A percentile compares a stretch with the other conserved stretches of the same genome.
Evolutionary conservation across 1,140 invertebrate species (phyloP).

Genomic region (Polypedilum vanderplanki): DNA sequence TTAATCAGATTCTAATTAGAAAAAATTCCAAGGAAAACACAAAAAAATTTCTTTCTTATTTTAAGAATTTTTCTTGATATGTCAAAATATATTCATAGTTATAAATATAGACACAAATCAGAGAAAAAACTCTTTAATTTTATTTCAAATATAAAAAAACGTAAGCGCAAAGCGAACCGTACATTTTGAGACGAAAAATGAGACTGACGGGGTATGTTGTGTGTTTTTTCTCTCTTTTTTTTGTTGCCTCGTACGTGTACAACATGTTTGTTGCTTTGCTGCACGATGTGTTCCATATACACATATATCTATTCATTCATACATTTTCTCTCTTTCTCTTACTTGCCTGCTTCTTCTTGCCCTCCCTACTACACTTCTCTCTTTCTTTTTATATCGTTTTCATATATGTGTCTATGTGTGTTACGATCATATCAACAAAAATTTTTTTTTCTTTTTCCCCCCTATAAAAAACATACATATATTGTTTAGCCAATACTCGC

Average conservation of each 20-base stretch:
- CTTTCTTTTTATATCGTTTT: no score
- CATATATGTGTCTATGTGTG: no score
- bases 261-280: constrained; percentile 18
- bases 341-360: no score
- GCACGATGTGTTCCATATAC: constrained; percentile 11
- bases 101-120: no score
- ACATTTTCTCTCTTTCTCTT: neutral
- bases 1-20: neutral
- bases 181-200: constrained; percentile 28
- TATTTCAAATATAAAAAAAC: neutral
- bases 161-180: constrained; percentile 13
- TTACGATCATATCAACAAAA: constrained; percentile 12
- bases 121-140: no score
- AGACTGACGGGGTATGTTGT: constrained; percentile 15
- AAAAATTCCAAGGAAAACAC: neutral
- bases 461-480: neutral
- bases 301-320: neutral
- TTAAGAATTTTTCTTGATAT: neutral
- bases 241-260: neutral
- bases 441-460: neutral
- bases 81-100: neutral
- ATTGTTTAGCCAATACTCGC: no score
- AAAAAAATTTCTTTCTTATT: neutral
- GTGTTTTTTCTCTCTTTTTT: neutral
- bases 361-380: no score